These are phyloP conservation scores for Macrotis lagotis DNA, from an alignment of 2,113 vertebrate species.

Conservation along the genomic window DNA sequence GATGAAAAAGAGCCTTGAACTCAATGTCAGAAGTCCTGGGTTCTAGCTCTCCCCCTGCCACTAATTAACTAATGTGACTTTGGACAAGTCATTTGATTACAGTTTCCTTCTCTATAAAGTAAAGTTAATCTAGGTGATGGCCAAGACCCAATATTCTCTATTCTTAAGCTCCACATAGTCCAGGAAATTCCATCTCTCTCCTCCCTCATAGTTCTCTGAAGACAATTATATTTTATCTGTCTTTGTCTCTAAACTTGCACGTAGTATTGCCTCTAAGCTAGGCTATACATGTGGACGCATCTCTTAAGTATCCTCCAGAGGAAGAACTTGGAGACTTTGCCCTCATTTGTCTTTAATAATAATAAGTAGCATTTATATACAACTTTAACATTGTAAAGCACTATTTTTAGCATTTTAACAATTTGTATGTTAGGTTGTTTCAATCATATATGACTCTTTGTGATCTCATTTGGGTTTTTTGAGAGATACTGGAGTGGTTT, in stretches of 20 bases:
- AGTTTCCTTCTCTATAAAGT: not conserved
- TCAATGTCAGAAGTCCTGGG: not conserved
- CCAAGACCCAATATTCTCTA: not conserved
- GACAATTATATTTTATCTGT: not conserved
- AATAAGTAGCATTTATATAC: too few relatives aligned
- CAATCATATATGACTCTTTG: not conserved
- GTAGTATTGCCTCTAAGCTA: not conserved
- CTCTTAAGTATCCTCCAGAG: not conserved
- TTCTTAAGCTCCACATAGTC: not conserved
- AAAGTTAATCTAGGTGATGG: not conserved
- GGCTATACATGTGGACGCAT: not conserved
- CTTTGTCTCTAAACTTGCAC: not conserved
- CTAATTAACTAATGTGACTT: not conserved
- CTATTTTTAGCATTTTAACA: not conserved
- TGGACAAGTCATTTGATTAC: not conserved
- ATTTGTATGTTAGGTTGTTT: not conserved
- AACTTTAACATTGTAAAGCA: not conserved
- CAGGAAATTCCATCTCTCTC: not conserved
- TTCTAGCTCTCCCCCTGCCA: not conserved
- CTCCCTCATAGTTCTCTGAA: not conserved
- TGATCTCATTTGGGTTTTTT: not conserved
- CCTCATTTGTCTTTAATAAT: not conserved
- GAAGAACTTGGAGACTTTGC: not conserved
- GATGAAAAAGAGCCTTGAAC: not conserved
- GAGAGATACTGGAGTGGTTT: not conserved